Evolutionary conservation across 2,797 vertebrate genomes (phyloP), one percentile per base, ranked within the genome.

Genomic region (Falco biarmicus): DNA sequence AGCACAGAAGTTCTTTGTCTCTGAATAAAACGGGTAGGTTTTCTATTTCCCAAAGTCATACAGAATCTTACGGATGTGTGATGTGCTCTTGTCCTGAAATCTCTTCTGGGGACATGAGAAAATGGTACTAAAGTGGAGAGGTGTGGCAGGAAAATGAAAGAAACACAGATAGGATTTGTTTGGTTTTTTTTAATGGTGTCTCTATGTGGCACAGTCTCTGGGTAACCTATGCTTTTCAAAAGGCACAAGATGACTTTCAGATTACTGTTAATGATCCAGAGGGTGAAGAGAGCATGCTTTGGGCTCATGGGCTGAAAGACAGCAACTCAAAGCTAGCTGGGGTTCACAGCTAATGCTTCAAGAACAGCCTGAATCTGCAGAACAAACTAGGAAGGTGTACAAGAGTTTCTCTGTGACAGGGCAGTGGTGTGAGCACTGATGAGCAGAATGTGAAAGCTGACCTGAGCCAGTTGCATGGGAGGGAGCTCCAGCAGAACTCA

Each of bases 141-240:
- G 66, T 88, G 89, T 81, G 90, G 54, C 84, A 93, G 79, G 81
- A 95, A 97, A 96, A 85, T 41, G 19, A 93, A 94, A 93, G 53
- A 96, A 94, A 84, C 60, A 37, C 43, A 85, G 60, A 37, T 37
- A 37, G 37, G 37, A 37, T 10, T 37, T 37, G 37, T 9, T 10
- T 37, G 34, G 34, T 10, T 37, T 37, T 37, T 37, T 37, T 37
- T 37, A 37, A 37, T 4, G 10, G 39, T 75, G 15, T 9, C 18
- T 64, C 48, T 60, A 29, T 53, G 25, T 60, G 14, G 22, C 48
- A 64, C 12, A 11, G 41, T 83, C 6, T 61, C 28, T 37, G 29
- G 6, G 28, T 48, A 54, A 63, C 10, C 25, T 29, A 4, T 12
- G 8, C 26, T 24, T 79, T 92, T 34, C 31, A 48, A 85, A 84